Evolutionary conservation across 2,797 vertebrate species (phyloP).

Genomic region (Gorsachius magnificus): DNA sequence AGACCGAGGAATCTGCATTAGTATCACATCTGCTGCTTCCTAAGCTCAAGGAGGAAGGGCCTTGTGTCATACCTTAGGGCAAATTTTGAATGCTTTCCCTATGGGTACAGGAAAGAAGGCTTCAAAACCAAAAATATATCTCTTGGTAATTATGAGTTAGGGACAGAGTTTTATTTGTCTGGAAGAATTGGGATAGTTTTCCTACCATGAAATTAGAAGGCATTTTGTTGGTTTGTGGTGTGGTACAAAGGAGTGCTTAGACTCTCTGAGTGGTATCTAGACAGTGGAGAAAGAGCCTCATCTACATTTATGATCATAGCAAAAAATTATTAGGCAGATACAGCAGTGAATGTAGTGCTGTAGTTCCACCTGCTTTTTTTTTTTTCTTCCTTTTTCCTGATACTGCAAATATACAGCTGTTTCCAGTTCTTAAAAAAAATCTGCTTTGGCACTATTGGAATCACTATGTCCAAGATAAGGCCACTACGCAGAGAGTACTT

Average conservation of each 20-base stretch:
- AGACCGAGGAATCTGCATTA: background rate
- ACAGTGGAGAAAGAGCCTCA: background rate
- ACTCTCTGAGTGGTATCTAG: background rate
- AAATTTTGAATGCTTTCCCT: background rate
- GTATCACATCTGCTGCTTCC: background rate
- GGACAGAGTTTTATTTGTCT: background rate
- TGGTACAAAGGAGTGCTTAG: background rate
- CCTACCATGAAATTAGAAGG: background rate
- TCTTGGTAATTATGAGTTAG: background rate
- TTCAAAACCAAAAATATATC: background rate
- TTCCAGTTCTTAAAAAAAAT: background rate
- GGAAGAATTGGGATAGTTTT: background rate
- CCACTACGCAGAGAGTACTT: rapidly evolving
- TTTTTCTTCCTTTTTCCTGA: background rate
- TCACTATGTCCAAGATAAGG: background rate
- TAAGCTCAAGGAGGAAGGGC: background rate
- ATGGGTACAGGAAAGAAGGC: background rate
- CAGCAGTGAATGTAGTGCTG: background rate
- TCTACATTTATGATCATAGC: background rate
- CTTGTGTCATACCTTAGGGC: background rate
- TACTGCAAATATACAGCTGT: background rate
- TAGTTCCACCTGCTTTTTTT: background rate
- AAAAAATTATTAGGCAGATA: too few relatives aligned
- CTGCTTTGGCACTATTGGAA: background rate
- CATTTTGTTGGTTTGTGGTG: background rate